Percentiles rank a stretch among this genome's conserved stretches.
These are phyloP conservation scores for Cactoblastis cactorum DNA, from an alignment of 2,888 invertebrate genomes.

Conservation along the genomic window DNA sequence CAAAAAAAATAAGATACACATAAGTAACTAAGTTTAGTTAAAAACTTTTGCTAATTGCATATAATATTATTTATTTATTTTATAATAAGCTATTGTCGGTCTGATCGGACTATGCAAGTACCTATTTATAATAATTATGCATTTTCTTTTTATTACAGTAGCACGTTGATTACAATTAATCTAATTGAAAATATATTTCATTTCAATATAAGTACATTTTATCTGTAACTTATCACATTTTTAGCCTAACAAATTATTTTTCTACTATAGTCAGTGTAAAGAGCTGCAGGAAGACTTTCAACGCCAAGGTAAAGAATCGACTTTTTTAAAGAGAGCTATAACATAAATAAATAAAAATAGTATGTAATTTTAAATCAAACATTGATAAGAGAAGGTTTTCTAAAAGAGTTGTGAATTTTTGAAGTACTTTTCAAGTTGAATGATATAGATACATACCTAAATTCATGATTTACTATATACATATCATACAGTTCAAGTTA, in stretches of 20 bases:
- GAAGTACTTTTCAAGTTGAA: too few species aligned
- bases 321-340: conserved; percentile 16
- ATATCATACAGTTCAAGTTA: too few species aligned
- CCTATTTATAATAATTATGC: conserved; percentile 46
- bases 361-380: too few species aligned
- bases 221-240: conserved; percentile 72
- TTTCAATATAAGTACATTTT: conserved; percentile 58
- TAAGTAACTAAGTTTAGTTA: neutral
- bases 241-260: conserved; percentile 72
- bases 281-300: conserved; percentile 78
- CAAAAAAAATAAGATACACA: too few species aligned
- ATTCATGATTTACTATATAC: too few species aligned
- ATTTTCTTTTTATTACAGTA: conserved; percentile 52
- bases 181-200: conserved; percentile 57
- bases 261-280: conserved; percentile 78
- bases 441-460: too few species aligned
- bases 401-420: too few species aligned
- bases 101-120: conserved; percentile 31
- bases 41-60: neutral
- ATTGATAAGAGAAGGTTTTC: too few species aligned
- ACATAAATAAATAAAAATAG: neutral
- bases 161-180: conserved; percentile 48
- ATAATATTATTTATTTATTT: neutral
- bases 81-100: conserved; percentile 9
- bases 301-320: conserved; percentile 47